A percentile compares a stretch with the other conserved stretches of the same genome.
These are phyloP conservation scores for Cyclargus thomasi DNA, from an alignment of 1,140 invertebrate genomes.

Conservation along the genomic window DNA sequence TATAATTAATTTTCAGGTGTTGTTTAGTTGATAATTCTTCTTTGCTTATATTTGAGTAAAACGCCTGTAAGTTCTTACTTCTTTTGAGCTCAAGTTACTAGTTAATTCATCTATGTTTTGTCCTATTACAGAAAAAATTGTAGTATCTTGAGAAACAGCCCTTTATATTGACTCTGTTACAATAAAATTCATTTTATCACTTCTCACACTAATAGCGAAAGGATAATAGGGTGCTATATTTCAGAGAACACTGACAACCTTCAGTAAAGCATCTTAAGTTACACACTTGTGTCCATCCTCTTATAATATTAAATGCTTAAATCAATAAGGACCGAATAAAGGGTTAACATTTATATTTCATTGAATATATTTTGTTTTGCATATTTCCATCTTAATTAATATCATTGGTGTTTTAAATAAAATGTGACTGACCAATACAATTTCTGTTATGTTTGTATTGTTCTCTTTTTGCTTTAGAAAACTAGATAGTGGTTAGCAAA, in stretches of 20 bases:
- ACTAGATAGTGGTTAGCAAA: background rate
- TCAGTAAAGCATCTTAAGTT: conserved; percentile 30
- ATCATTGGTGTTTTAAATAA: no score
- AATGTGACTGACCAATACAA: no score
- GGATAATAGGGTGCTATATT: conserved; percentile 66
- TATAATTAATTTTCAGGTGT: no score
- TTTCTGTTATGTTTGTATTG: no score
- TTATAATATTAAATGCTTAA: background rate
- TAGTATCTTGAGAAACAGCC: conserved; percentile 11
- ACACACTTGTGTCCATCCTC: background rate
- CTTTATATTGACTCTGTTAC: conserved; percentile 34
- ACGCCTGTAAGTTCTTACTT: no score
- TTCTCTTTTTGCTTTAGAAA: no score
- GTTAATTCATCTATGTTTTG: background rate
- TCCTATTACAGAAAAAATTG: background rate
- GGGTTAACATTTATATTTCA: no score
- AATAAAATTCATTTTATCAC: conserved; percentile 43
- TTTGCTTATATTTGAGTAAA: no score
- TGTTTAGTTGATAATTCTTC: no score
- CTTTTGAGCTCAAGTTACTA: no score
- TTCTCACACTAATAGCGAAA: conserved; percentile 64
- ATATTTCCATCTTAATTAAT: no score
- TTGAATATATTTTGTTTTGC: no score
- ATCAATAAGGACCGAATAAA: background rate
- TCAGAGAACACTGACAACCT: conserved; percentile 52